A percentile compares a stretch with the other conserved stretches of the same genome.
These are phyloP conservation scores for Leucopsar rothschildi DNA, from an alignment of 2,113 vertebrate species.

Conservation along the genomic window DNA sequence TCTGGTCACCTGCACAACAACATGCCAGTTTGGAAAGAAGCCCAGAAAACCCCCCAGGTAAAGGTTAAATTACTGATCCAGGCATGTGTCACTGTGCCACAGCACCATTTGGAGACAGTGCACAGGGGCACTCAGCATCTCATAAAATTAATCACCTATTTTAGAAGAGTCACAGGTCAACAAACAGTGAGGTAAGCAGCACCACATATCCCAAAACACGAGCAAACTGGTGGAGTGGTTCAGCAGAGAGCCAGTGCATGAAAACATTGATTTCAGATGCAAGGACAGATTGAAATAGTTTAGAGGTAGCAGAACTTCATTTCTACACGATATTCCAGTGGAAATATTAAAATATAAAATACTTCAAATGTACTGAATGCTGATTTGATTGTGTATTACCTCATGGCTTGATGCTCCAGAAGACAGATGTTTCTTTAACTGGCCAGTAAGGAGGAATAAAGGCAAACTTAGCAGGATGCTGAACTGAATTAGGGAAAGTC, in stretches of 20 bases:
- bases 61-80: neutral
- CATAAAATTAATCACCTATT: neutral
- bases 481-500: neutral
- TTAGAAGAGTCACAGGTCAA: neutral
- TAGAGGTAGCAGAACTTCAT: neutral
- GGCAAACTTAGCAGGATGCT: neutral
- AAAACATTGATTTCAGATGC: neutral
- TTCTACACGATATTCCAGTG: neutral
- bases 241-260: neutral
- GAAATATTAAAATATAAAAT: neutral
- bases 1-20: neutral
- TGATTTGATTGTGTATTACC: neutral
- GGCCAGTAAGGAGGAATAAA: neutral
- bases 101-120: neutral
- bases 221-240: neutral
- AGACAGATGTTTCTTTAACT: neutral
- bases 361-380: neutral
- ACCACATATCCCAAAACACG: neutral
- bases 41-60: neutral
- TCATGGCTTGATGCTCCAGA: neutral
- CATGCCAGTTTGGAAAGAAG: neutral
- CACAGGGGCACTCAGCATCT: neutral
- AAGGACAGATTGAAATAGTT: neutral
- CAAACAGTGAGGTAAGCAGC: neutral
- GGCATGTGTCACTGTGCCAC: neutral